Conservation (phyloP, 2,888 invertebrate genomes). For the Drosophila rubida region DNA sequence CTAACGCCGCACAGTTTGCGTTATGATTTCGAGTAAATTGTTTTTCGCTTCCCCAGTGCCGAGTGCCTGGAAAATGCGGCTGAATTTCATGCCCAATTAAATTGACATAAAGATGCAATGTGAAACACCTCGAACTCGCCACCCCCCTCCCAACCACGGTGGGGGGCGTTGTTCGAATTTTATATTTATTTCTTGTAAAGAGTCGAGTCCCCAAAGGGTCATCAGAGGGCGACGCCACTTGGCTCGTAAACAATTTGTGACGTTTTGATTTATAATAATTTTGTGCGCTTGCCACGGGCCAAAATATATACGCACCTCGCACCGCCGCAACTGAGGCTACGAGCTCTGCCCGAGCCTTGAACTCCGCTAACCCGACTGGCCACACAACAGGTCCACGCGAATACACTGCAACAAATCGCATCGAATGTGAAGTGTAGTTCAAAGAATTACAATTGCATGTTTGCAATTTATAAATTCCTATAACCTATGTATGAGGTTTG, state of each 20-base stretch:
- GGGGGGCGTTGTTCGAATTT: background rate
- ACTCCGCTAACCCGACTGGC: background rate
- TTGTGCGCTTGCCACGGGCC: conserved; percentile 3
- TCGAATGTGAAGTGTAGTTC: no score
- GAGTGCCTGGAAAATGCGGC: background rate
- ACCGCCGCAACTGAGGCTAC: background rate
- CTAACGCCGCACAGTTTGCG: background rate
- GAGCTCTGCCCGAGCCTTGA: background rate
- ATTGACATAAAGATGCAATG: conserved; percentile 32
- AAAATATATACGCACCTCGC: conserved; percentile 21
- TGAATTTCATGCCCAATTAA: conserved; percentile 57
- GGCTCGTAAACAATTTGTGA: conserved; percentile 52
- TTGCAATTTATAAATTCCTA: no score
- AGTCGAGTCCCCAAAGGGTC: conserved; percentile 40
- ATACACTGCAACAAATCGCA: conserved; percentile 3
- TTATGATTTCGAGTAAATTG: conserved; percentile 16
- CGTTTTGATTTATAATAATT: conserved; percentile 60
- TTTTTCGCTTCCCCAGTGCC: conserved; percentile 5
- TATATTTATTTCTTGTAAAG: conserved; percentile 14
- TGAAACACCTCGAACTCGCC: conserved; percentile 3
- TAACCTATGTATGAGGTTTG: no score
- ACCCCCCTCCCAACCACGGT: background rate
- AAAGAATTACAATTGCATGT: no score
- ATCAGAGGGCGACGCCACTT: conserved; percentile 34
- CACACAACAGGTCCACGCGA: background rate